Percentiles rank a stretch among this genome's conserved stretches.
Conservation (phyloP, 2,888 invertebrate species). For the Petrophora chlorosata region DNA sequence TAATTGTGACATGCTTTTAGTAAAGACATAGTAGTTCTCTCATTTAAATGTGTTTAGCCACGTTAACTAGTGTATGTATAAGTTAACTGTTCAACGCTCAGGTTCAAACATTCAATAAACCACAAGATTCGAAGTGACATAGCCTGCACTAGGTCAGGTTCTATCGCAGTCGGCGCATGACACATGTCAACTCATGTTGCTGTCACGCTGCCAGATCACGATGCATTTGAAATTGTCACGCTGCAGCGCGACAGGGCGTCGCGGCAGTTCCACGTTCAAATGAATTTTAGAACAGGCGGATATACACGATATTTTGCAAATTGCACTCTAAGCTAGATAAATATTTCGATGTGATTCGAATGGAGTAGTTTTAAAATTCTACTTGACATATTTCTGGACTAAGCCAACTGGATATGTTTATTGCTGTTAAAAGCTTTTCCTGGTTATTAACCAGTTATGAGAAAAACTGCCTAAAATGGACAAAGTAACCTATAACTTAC, state of each 20-base stretch:
- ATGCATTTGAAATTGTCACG: conserved; percentile 31
- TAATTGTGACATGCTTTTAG: no score
- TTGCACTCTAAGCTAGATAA: conserved; percentile 19
- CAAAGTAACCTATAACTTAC: no score
- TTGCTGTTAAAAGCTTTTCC: conserved; percentile 14
- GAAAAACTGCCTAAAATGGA: no score
- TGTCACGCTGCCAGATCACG: conserved; percentile 25
- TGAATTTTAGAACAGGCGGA: conserved; percentile 22
- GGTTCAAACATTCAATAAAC: not conserved
- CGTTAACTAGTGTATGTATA: no score
- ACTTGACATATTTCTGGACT: conserved; percentile 16
- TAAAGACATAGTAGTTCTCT: no score
- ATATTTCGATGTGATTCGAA: conserved; percentile 18
- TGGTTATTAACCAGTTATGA: not conserved
- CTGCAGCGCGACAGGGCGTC: conserved; percentile 9
- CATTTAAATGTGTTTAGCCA: no score
- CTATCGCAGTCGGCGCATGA: conserved; percentile 7
- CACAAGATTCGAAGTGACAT: not conserved
- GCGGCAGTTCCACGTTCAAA: conserved; percentile 15
- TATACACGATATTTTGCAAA: conserved; percentile 19
- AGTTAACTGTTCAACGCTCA: not conserved
- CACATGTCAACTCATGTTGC: conserved; percentile 23
- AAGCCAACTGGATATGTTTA: not conserved
- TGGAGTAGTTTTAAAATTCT: conserved; percentile 16
- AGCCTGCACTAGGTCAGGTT: not conserved